Evolutionary conservation across 2,113 vertebrate genomes (phyloP), one percentile per base, ranked within the genome.

Genomic region (Notiomystis cincta): DNA sequence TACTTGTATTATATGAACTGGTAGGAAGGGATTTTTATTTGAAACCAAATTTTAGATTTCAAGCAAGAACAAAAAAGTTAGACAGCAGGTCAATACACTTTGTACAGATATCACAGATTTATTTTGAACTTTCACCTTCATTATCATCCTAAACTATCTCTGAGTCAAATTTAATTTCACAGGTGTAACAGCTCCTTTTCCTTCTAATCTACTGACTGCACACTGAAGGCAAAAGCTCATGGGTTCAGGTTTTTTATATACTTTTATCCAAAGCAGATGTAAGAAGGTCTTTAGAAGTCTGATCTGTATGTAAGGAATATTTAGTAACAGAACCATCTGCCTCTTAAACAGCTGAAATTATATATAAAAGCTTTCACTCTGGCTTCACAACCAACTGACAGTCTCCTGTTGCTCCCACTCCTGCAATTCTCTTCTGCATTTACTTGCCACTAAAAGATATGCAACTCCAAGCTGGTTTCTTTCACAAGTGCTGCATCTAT

Each of bases 221-320:
- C 10, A 89, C 14, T 82, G 57, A 66, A 80, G 61, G 56, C 0
- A 0, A 90, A 92, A 88, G 56, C 62, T 64, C 27, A 25, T 35
- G 44, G 10, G 31, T 25, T 82, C 60, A 31, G 23, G 15, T 58
- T 82, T 78, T 89, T 90, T 22, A 64, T 48, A 10, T 10, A 75
- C 31, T 54, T 93, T 91, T 69, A 86, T 58, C 67, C 73, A 85
- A 76, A 85, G 54, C 50, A 94, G 89, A 89, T 5, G 4, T 72
- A 89, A 80, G 87, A 84, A 71, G 58, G 47, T 83, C 56, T 86
- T 95, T 90, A 75, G 80, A 82, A 91, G 47, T 83, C 60, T 94
- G 76, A 89, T 84, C 75, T 91, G 7, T 65, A 71, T 20, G 58
- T 84, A 96, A 92, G 75, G 47, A 96, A 72, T 23, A 72, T 54